These are phyloP conservation scores for Drosophila dives DNA, from an alignment of 2,888 invertebrate species.

Conservation along the genomic window DNA sequence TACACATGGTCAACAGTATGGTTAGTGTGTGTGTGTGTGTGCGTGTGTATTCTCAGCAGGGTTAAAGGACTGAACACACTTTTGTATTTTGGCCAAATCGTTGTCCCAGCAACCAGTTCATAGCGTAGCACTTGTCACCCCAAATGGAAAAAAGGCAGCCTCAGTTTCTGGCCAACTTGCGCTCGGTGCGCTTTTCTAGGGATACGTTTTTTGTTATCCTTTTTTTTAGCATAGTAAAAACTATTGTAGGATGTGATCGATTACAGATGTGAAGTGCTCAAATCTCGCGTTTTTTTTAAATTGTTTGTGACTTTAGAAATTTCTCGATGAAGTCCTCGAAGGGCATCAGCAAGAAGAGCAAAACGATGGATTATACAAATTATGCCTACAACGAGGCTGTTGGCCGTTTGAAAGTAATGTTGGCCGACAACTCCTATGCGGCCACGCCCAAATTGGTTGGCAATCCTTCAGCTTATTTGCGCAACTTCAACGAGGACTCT, in stretches of 20 bases:
- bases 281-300: slow-evolving; percentile 17
- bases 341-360: slow-evolving; percentile 82
- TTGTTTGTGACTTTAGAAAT: slow-evolving; percentile 67
- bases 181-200: slow-evolving; percentile 30
- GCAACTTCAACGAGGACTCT: slow-evolving; percentile 85
- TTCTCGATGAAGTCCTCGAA: slow-evolving; percentile 83
- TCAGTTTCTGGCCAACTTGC: slow-evolving; percentile 63
- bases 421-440: slow-evolving; percentile 89
- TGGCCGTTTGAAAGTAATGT: slow-evolving; percentile 90
- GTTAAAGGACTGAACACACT: slow-evolving; percentile 43
- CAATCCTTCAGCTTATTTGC: slow-evolving; percentile 70
- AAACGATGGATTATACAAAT: slow-evolving; percentile 92
- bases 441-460: slow-evolving; percentile 85
- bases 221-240: not conserved
- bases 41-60: slow-evolving; percentile 34
- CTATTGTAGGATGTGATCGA: slow-evolving; percentile 67
- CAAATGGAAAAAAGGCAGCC: slow-evolving; percentile 31
- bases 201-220: slow-evolving; percentile 13
- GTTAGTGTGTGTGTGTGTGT: not conserved
- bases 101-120: slow-evolving; percentile 65
- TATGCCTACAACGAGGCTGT: slow-evolving; percentile 94
- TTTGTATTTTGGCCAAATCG: slow-evolving; percentile 70
- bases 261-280: slow-evolving; percentile 34
- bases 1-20: slow-evolving; percentile 30
- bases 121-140: slow-evolving; percentile 61